Evolutionary conservation across 2,797 vertebrate species (phyloP).

Genomic region (Muscicapa striata): DNA sequence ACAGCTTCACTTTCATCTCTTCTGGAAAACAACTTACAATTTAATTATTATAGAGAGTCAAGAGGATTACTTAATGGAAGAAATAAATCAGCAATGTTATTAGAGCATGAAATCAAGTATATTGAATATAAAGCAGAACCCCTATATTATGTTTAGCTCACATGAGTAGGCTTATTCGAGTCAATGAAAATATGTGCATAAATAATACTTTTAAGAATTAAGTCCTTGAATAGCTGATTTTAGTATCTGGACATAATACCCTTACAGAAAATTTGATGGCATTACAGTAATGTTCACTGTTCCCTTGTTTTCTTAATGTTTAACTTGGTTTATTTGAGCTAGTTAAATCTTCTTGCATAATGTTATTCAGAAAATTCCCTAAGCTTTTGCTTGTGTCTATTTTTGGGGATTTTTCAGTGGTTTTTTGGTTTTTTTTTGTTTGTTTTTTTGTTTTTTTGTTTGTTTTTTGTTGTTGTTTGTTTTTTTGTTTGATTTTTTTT

Average conservation of each 20-base stretch:
- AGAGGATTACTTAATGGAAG: slow-evolving; percentile 55
- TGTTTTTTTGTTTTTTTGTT: not conserved
- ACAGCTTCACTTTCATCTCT: slow-evolving; percentile 16
- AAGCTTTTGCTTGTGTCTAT: not conserved
- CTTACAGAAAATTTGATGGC: not conserved
- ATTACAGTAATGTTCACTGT: not conserved
- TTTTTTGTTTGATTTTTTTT: not conserved
- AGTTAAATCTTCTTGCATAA: not conserved
- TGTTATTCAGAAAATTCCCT: not conserved
- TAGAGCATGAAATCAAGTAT: slow-evolving; percentile 72
- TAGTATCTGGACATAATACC: not conserved
- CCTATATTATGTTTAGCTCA: not conserved
- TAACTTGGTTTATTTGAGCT: not conserved
- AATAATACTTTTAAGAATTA: not conserved
- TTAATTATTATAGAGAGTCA: slow-evolving; percentile 59
- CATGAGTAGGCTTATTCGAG: not conserved
- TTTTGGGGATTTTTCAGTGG: not conserved
- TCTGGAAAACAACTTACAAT: slow-evolving; percentile 50
- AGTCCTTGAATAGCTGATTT: not conserved
- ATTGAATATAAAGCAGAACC: slow-evolving; percentile 21
- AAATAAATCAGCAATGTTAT: slow-evolving; percentile 68
- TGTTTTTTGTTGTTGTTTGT: too few species aligned
- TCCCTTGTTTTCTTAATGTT: not conserved
- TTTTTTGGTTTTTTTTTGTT: not conserved
- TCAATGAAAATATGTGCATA: not conserved